Evolutionary conservation across 2,797 vertebrate genomes (phyloP), one percentile per base, ranked within the genome.

Genomic region (Streptopelia turtur): DNA sequence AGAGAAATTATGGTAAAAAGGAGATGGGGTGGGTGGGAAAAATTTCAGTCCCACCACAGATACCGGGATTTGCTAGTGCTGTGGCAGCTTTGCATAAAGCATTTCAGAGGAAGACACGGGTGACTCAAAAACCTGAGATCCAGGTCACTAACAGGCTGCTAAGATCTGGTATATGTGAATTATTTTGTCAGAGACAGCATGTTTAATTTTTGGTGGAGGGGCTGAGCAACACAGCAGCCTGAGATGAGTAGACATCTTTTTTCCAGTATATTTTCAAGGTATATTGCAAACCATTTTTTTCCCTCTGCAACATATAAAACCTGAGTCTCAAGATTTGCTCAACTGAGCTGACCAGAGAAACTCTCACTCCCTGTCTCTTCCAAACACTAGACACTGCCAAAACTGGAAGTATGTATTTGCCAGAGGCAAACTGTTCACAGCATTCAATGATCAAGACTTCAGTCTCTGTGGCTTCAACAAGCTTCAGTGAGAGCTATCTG

Each of bases 391-490:
- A 86, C 45, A 25, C 66, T 85, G 60, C 85, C 94, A 96, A 82
- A 94, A 90, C 82, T 95, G 60, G 77, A 93, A 94, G 77, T 33
- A 83, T 83, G 91, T 66, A 88, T 82, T 94, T 89, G 90, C 92
- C 93, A 93, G 89, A 89, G 89, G 97, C 93, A 93, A 96, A 92
- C 69, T 93, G 64, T 96, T 92, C 79, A 89, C 88, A 95, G 88
- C 79, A 85, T 93, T 95, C 90, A 83, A 87, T 3, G 41, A 95
- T 92, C 94, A 69, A 94, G 81, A 83, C 89, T 92, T 94, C 83
- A 93, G 83, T 68, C 77, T 96, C 93, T 93, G 91, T 91, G 95
- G 91, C 94, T 97, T 96, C 92, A 85, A 94, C 90, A 94, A 96
- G 94, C 87, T 93, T 91, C 83, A 75, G 83, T 25, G 72, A 95